Evolutionary conservation across 1,140 invertebrate genomes (phyloP).

Genomic region (Centruroides sculpturatus): DNA sequence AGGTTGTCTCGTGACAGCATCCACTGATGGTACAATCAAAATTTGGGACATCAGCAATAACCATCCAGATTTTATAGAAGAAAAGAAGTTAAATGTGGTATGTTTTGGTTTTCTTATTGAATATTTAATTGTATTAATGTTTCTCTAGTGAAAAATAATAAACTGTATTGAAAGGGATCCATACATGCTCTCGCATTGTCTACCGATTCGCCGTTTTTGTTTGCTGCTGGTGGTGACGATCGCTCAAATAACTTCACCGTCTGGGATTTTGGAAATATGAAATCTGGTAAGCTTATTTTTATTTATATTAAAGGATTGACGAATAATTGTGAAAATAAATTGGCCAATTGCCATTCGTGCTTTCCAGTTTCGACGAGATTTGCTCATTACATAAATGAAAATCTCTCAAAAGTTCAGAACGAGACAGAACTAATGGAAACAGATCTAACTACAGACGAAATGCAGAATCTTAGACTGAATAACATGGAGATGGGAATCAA

Average conservation of each 20-base stretch:
- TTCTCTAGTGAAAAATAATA: constrained; percentile 24
- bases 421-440: too few species aligned
- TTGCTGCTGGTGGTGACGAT: constrained; percentile 69
- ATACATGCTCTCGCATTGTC: constrained; percentile 55
- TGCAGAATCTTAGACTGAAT: too few species aligned
- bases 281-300: constrained; percentile 1
- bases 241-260: constrained; percentile 60
- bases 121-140: constrained; percentile 12
- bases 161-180: constrained; percentile 43
- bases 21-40: constrained; percentile 56
- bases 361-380: too few species aligned
- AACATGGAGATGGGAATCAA: too few species aligned
- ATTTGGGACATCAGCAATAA: constrained; percentile 52
- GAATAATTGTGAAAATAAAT: too few species aligned
- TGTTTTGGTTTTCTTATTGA: background rate
- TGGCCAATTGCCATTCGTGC: too few species aligned
- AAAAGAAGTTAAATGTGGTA: constrained; percentile 23
- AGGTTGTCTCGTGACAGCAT: constrained; percentile 52
- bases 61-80: constrained; percentile 24
- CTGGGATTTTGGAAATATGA: constrained; percentile 42
- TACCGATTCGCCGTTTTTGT: constrained; percentile 63
- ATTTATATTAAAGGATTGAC: too few species aligned
- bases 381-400: too few species aligned
- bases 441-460: too few species aligned
- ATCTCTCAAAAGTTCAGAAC: too few species aligned